Evolutionary conservation across 2,888 invertebrate species (phyloP), one percentile per base, ranked within the genome.

Genomic region (Diarsia mendica): DNA sequence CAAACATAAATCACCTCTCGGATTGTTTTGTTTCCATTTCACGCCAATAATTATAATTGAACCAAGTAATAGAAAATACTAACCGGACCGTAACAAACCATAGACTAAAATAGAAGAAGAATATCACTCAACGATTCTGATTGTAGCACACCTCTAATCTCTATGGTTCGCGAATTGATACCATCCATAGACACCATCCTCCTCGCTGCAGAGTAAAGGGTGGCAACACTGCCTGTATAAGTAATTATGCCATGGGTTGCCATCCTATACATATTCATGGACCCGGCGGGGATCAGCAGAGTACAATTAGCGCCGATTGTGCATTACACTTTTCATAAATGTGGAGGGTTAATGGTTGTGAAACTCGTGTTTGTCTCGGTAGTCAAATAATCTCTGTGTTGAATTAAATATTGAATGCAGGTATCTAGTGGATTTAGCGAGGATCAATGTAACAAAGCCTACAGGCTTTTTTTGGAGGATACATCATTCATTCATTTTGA

Each of bases 231-330:
- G 72, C 44, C 44, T 64, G 51, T 76, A 55, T 71, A 83, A 66
- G 83, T 83, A 69, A 79, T 79, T 69, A 68, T 63, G 55, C 51
- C 63, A 79, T 73, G 83, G 79, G 68, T 69, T 79, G 46, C 60
- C 64, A 65, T 20, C 44, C 51, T 51, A 72, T 81, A 83, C 80
- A 83, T 81, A 81, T 81, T 81, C 73, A 81, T 81, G 28, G 48
- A 63, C 20, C 23, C 58, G 15, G 48, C 61, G 55, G 61, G 83
- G 65, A 82, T 69, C 63, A 79, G 61, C 61, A 69, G 65, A 67
- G 83, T 58, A 65, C 61, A 80, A 80, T 83, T 83, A 83, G 83
- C 66, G 79, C 51, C 18, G 83, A 80, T 80, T 80, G 58, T 79
- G 73, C 68, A 53, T 72, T 28, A 66, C 68, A 55, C 58, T 64